Evolutionary conservation across 2,888 invertebrate species (phyloP), one percentile per base, ranked within the genome.

Genomic region (Pseudococcus viburni): DNA sequence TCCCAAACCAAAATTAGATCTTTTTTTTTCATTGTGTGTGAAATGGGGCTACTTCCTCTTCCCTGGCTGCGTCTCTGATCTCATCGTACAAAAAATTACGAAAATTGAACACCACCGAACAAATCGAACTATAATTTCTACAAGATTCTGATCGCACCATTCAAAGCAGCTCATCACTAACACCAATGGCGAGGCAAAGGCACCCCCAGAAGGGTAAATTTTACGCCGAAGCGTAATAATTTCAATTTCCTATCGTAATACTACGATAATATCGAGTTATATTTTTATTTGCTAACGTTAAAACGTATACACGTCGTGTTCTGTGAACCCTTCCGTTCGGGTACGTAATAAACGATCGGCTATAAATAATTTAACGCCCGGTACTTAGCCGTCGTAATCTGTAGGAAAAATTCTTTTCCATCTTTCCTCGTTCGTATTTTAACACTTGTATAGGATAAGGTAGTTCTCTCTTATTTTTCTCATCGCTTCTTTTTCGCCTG

Each of bases 221-320:
- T 83, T 83, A 83, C 80, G 80, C 46, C 46, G 46, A 83, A 42
- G 46, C 80, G 80, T 83, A 83, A 83, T 83, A 83, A 83, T 83
- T 42, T 83, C 80, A 83, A 83, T 83, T 83, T 83, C 80, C 80
- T 83, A 83, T 83, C 80, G 80, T 83, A 83, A 83, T 46, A 73
- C 73, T 26, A 33, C 73, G 73, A 73, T 73, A 73, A 73, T 73
- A 73, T 73, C 73, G 73, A 73, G 73, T 73, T 73, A 73, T 73
- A 73, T 73, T 73, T 73, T 73, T 73, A 73, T 73, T 73, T 73
- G 73, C 73, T 33, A 73, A 73, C 73, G 73, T 73, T 73, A 73
- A 73, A 73, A 73, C 73, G 73, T 33, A 22, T 64, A 73, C 73
- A 33, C 73, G 73, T 73, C 73, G 73, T 73, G 33, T 73, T 73